Conservation (phyloP, 2,113 vertebrate genomes). For the Choloepus hoffmanni region DNA sequence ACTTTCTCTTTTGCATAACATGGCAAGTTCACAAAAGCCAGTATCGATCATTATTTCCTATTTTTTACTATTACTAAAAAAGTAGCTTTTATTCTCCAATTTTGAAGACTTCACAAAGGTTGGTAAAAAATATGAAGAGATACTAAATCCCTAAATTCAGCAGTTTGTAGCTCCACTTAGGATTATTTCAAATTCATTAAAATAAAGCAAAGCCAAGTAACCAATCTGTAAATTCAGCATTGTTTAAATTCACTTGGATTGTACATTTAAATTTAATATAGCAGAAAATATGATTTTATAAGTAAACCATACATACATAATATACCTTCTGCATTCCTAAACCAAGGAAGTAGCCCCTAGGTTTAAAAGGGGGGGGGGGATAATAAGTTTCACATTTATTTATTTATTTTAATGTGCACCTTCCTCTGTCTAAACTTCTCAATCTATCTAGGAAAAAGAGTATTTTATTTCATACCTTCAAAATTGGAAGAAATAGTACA, state of each 20-base stretch:
- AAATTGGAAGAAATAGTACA: slow-evolving; percentile 30
- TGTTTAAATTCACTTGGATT: slow-evolving; percentile 6
- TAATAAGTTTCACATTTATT: neutral
- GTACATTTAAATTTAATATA: slow-evolving; percentile 41
- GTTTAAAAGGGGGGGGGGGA: neutral
- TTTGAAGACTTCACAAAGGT: neutral
- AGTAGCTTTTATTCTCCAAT: neutral
- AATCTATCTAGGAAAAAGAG: neutral
- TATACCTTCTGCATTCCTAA: neutral
- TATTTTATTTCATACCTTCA: slow-evolving; percentile 35
- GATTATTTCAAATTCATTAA: slow-evolving; percentile 53
- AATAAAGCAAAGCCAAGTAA: slow-evolving; percentile 25
- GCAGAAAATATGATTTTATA: slow-evolving; percentile 20
- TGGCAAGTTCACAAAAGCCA: neutral
- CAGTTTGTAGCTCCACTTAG: neutral
- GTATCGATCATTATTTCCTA: neutral
- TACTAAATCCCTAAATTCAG: neutral
- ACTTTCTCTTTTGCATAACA: neutral
- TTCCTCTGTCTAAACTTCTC: neutral
- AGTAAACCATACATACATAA: neutral
- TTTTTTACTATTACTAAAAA: neutral
- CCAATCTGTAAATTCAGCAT: slow-evolving; percentile 37
- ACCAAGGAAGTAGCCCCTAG: neutral
- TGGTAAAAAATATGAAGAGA: slow-evolving; percentile 20
- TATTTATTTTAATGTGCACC: neutral